Percentiles rank a stretch among this genome's conserved stretches.
Conservation (phyloP, 2,113 vertebrate species). For the Osmerus mordax region DNA sequence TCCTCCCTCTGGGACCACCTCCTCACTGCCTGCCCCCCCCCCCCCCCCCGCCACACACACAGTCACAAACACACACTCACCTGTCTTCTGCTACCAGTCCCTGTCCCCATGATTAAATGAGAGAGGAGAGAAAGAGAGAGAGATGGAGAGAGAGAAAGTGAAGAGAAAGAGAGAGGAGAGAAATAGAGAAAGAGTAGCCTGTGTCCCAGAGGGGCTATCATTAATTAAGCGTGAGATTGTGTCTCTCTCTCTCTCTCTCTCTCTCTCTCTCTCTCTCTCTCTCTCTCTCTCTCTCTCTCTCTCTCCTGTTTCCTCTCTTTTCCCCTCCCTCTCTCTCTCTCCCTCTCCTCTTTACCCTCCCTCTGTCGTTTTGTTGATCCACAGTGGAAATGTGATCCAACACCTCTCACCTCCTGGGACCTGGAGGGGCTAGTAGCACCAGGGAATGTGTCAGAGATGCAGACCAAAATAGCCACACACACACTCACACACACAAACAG, state of each 20-base stretch:
- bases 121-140: background rate
- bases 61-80: no score
- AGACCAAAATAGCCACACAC: conserved; percentile 43
- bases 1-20: no score
- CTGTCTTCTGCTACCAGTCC: no score
- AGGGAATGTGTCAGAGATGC: conserved; percentile 6
- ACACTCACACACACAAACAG: conserved; percentile 11
- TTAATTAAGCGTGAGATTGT: conserved; percentile 68
- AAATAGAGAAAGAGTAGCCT: conserved; percentile 28
- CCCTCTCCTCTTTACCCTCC: background rate
- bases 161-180: conserved; percentile 6
- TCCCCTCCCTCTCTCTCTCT: background rate
- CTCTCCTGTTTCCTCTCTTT: no score
- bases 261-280: conserved; percentile 28
- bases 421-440: conserved; percentile 24
- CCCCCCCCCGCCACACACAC: no score
- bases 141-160: conserved; percentile 13
- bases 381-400: conserved; percentile 36
- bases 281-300: background rate
- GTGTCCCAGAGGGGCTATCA: conserved; percentile 46
- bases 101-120: no score
- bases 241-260: conserved; percentile 2
- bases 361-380: conserved; percentile 39
- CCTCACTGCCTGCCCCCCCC: no score
- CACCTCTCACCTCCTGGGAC: conserved; percentile 37